Conservation (phyloP, 2,797 vertebrate species). For the Brachyalestes nurse region DNA sequence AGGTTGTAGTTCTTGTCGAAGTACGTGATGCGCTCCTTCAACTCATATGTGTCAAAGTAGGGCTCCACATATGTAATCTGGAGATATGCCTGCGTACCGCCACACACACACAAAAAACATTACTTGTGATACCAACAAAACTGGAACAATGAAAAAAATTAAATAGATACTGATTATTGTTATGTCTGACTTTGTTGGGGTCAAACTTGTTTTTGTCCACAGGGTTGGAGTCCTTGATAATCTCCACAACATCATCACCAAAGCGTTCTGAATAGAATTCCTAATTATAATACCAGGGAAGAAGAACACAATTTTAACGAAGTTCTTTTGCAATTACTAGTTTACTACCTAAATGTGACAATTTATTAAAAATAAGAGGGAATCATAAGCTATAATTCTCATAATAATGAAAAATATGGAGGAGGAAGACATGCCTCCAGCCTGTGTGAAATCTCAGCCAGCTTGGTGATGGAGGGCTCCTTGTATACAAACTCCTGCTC, state of each 20-base stretch:
- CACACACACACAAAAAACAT: neutral
- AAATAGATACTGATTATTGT: neutral
- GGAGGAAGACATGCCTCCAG: conserved; percentile 82
- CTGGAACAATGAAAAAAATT: neutral
- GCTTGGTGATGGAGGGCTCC: conserved; percentile 96
- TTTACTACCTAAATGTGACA: neutral
- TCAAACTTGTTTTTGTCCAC: conserved; percentile 99
- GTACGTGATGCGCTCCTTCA: conserved; percentile 99
- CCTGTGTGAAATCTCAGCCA: conserved; percentile 96
- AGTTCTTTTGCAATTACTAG: neutral
- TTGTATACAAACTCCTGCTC: conserved; percentile 99
- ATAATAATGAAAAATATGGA: neutral
- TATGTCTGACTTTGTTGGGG: conserved; percentile 85
- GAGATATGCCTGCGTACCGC: conserved; percentile 85
- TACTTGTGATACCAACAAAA: neutral
- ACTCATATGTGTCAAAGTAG: conserved; percentile 97
- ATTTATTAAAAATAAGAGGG: neutral
- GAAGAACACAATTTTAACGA: neutral
- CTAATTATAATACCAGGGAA: conserved; percentile 66
- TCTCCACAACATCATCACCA: conserved; percentile 95
- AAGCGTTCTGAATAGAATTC: conserved; percentile 96
- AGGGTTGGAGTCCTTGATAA: conserved; percentile 98
- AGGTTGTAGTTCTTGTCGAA: conserved; percentile 99
- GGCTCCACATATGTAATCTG: conserved; percentile 98
- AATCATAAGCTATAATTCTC: neutral